These are phyloP conservation scores for Bubo blakistoni DNA, from an alignment of 2,113 vertebrate species.

Conservation along the genomic window DNA sequence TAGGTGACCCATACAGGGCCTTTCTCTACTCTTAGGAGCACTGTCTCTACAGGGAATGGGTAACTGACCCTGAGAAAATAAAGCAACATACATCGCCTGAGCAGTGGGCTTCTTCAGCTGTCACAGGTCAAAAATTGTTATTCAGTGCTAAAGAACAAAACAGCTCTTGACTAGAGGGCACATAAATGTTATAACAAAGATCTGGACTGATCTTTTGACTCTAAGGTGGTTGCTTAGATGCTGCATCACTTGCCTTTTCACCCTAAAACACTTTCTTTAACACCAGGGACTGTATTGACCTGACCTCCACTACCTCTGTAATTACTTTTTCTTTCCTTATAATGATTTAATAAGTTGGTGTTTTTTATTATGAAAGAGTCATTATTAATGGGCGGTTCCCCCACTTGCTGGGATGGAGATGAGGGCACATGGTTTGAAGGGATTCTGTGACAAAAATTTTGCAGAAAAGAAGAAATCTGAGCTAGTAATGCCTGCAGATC, in stretches of 20 bases:
- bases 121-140: background rate
- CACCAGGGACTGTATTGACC: background rate
- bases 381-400: background rate
- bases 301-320: background rate
- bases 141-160: background rate
- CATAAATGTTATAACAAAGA: background rate
- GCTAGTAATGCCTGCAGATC: background rate
- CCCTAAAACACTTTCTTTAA: background rate
- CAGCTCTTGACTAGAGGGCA: background rate
- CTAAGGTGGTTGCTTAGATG: background rate
- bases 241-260: background rate
- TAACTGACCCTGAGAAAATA: background rate
- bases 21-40: background rate
- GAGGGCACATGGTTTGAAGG: background rate
- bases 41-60: background rate
- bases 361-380: background rate
- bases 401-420: background rate
- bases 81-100: background rate
- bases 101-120: background rate
- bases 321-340: background rate
- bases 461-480: background rate
- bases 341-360: background rate
- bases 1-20: background rate
- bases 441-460: background rate
- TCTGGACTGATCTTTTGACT: background rate